phyloP scores from a whole-genome alignment of 1,140 invertebrate genomes.

The Drosophila parvula region DNA sequence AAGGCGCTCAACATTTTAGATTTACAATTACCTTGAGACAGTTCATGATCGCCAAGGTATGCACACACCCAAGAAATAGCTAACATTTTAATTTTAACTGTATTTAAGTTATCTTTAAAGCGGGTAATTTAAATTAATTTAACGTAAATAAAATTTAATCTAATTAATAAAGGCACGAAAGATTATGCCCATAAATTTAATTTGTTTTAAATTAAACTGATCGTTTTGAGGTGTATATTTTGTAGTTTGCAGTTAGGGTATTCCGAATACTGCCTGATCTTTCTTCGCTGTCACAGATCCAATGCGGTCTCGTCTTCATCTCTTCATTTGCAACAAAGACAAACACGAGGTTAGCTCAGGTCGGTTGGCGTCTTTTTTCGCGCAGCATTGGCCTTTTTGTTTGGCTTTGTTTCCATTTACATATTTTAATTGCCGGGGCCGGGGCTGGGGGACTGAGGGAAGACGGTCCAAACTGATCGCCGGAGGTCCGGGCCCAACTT shows the following conservation, averaged over 20 bases:
- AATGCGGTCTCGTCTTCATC: constrained; percentile 21
- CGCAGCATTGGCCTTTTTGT: constrained; percentile 77
- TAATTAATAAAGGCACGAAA: too few relatives aligned
- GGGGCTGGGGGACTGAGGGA: background rate
- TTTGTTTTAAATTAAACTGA: too few relatives aligned
- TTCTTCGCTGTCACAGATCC: constrained; percentile 16
- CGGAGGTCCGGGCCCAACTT: constrained; percentile 17
- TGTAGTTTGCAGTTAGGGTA: background rate
- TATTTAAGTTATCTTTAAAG: too few relatives aligned
- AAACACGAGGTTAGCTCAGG: constrained; percentile 57
- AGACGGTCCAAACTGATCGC: background rate
- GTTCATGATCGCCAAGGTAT: background rate
- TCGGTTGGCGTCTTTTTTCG: constrained; percentile 47
- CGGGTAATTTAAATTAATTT: too few relatives aligned
- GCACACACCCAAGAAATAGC: background rate
- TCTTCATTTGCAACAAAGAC: constrained; percentile 39
- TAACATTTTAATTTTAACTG: too few relatives aligned
- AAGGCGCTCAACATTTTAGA: background rate
- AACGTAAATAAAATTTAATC: too few relatives aligned
- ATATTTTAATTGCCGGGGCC: constrained; percentile 67
- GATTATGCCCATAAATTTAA: too few relatives aligned
- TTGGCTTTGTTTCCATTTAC: constrained; percentile 73
- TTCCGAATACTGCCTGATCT: background rate
- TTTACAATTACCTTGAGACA: background rate
- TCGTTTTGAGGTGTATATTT: too few relatives aligned